Base-by-base conservation (phyloP, 1,140 invertebrate species). In the Chironomus striatipennis region DNA sequence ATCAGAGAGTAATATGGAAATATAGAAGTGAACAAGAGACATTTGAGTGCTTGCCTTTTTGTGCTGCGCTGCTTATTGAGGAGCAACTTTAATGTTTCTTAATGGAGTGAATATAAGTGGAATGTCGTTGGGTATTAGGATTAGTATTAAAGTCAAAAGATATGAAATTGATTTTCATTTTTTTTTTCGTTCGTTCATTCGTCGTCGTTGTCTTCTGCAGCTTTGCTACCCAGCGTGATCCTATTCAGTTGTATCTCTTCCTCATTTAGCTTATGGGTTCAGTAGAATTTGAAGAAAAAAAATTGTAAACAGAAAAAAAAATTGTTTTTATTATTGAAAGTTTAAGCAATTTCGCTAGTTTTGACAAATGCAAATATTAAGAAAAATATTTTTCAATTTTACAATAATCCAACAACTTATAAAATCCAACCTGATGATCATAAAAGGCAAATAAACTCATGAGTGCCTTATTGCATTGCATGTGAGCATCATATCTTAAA, bases 71-170 rank as follows among this genome's bases (percentile, higher is more conserved):
- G 47, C 47, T 57, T 57, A 57, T 10, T 57, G 47, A 57, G 47
- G 12, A 57, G 47, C 47, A 57, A 57, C n/a, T 57, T 57, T 57
- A 57, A 34, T 34, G 24, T 34, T 34, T 34, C 24, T 34, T 34
- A 34, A 57, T 57, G 47, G 47, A 57, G n/a, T n/a, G 47, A 15
- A 57, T 57, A n/a, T 57, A 12, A n/a, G 12, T 57, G 47, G 47
- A 57, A 57, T 57, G 47, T 57, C 47, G 47, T 57, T 57, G 47
- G 47, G n/a, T 57, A 57, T 57, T 57, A 57, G 47, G 47, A 57
- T 57, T 57, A 57, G 47, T n/a, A n/a, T 57, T 57, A 57, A 57
- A 57, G 47, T 57, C 47, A 57, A 57, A 57, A 57, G 47, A 57
- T 57, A 57, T 57, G 47, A 57, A 57, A 57, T 57, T 57, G 47